Base-by-base conservation (phyloP, 2,113 vertebrate genomes). In the Sakesphorus luctuosus region DNA sequence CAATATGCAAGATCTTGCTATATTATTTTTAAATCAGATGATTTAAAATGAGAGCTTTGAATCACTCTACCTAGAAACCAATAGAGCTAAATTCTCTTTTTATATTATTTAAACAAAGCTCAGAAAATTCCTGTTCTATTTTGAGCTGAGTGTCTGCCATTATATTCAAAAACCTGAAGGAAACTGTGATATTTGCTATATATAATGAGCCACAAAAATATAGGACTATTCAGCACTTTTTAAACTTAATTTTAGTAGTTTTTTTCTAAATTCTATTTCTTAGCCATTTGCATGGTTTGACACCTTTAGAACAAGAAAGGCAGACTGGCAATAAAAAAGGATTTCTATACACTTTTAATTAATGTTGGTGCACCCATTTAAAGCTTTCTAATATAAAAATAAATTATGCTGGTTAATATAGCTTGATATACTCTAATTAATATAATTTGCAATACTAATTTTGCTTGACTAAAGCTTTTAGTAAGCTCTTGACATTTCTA, bases 381-480 rank as follows among this genome's bases (percentile, higher is more conserved):
- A 89, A 85, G 56, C 21, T 81, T 92, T 90, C 58, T 61, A 91
- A 90, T 66, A 74, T 35, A 81, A 90, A 94, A 94, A 92, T 59
- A 82, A 63, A 91, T 94, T 75, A 86, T 47, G 23, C 19, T 89
- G 40, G 59, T 77, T 96, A 94, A 93, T 69, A 92, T 43, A 96
- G 89, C 50, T 79, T 91, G 38, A 81, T 88, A 76, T 35, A 76
- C 49, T 68, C 63, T 91, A 94, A 96, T 94, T 92, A 82, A 87
- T 67, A 40, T 55, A 82, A 90, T 92, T 91, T 93, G 40, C 59
- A 95, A 67, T 50, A 80, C 17, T 96, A 87, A 87, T 96, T 96
- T 91, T 94, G 67, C 63, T 73, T 95, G 74, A 84, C 61, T 96
- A 90, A 95, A 90, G 44, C 50, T 92, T 92, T 81, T 47, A 84